A percentile compares a stretch with the other conserved stretches of the same genome.
Conservation (phyloP, 2,888 invertebrate species). For the Coenonympha arcania region DNA sequence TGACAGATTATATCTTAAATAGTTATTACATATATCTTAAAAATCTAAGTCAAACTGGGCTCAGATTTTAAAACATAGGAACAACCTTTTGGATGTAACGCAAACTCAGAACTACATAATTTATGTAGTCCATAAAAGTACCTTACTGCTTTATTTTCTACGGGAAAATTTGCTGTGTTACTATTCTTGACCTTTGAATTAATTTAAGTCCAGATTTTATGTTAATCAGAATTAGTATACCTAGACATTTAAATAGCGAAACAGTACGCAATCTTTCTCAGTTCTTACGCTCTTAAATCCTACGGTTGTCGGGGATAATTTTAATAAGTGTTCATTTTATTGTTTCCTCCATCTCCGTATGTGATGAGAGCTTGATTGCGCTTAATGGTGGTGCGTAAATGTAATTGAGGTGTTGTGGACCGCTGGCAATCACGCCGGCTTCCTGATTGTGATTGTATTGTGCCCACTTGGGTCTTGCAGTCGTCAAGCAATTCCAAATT, state of each 20-base stretch:
- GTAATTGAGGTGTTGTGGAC: slow-evolving; percentile 59
- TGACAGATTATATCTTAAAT: too few relatives aligned
- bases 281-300: slow-evolving; percentile 5
- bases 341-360: slow-evolving; percentile 60
- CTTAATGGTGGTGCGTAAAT: slow-evolving; percentile 64
- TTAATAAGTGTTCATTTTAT: slow-evolving; percentile 53
- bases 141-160: too few relatives aligned
- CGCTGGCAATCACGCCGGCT: slow-evolving; percentile 49
- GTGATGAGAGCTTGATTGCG: slow-evolving; percentile 64
- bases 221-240: too few relatives aligned
- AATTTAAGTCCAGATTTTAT: too few relatives aligned
- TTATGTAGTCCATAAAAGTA: too few relatives aligned
- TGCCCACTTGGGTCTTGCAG: slow-evolving; percentile 42
- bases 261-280: slow-evolving; percentile 9
- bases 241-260: not conserved
- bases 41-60: too few relatives aligned
- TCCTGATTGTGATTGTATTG: slow-evolving; percentile 62
- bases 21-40: too few relatives aligned
- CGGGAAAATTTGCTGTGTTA: too few relatives aligned
- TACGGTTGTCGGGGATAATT: slow-evolving; percentile 37
- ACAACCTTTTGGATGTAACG: too few relatives aligned
- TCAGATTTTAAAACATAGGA: too few relatives aligned
- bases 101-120: too few relatives aligned
- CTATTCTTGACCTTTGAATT: too few relatives aligned
- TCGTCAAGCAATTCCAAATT: slow-evolving; percentile 50